phyloP scores from a whole-genome alignment of 2,797 vertebrate genomes.

The Pangasius larnaudii region DNA sequence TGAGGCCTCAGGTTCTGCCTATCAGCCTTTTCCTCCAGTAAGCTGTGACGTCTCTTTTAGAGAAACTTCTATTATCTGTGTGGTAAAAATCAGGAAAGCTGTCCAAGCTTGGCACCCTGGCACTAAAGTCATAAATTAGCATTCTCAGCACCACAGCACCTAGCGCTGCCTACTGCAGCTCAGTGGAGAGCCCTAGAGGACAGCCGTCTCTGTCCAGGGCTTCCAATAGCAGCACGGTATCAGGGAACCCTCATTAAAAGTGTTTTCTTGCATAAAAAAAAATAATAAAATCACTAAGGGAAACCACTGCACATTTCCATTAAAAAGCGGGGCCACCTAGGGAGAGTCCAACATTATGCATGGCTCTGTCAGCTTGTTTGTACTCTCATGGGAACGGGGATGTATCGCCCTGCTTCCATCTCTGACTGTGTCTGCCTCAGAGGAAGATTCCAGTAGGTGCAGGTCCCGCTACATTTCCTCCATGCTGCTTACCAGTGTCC shows the following conservation, averaged over 20 bases:
- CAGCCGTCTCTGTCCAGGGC: conserved; percentile 24
- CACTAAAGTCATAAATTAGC: conserved; percentile 33
- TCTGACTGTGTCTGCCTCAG: conserved; percentile 1
- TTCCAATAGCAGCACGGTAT: conserved; percentile 27
- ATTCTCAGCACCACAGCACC: conserved; percentile 29
- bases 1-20: background rate
- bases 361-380: conserved; percentile 35
- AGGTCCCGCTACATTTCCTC: conserved; percentile 45
- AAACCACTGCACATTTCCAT: conserved; percentile 30
- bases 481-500: conserved; percentile 34
- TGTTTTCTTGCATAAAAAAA: background rate
- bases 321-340: conserved; percentile 24
- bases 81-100: background rate
- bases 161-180: conserved; percentile 40
- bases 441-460: conserved; percentile 44
- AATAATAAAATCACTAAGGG: conserved; percentile 34
- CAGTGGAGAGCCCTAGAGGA: conserved; percentile 31
- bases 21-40: conserved; percentile 4
- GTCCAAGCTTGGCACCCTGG: background rate
- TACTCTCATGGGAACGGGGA: background rate
- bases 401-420: background rate
- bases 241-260: background rate
- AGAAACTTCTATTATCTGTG: background rate
- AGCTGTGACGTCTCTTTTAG: background rate
- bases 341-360: background rate